Percentiles rank a stretch among this genome's conserved stretches.
These are phyloP conservation scores for Myotis myotis DNA, from an alignment of 2,797 vertebrate species.

Conservation along the genomic window DNA sequence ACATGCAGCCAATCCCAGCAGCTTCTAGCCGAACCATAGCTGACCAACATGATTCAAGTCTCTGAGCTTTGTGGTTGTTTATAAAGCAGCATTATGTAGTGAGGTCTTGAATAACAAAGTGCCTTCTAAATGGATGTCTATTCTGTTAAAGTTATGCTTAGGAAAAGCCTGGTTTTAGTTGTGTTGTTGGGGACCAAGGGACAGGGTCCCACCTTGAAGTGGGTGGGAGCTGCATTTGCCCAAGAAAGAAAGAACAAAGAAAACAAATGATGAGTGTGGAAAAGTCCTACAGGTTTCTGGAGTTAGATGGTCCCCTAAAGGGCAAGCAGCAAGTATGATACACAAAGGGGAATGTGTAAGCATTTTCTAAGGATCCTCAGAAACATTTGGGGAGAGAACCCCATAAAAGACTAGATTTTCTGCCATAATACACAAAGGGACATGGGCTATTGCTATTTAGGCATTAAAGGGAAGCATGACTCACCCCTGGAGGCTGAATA, in stretches of 20 bases:
- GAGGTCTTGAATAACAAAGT: background rate
- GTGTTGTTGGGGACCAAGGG: background rate
- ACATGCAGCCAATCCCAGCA: background rate
- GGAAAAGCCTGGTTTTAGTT: background rate
- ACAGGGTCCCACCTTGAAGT: background rate
- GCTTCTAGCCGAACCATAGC: background rate
- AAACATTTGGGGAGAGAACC: constrained; percentile 41
- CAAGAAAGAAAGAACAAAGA: background rate
- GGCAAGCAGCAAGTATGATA: no score
- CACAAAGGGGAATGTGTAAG: background rate
- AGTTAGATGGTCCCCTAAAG: background rate
- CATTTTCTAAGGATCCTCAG: constrained; percentile 40
- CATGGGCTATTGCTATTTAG: constrained; percentile 63
- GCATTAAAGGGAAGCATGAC: constrained; percentile 76
- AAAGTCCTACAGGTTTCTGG: background rate
- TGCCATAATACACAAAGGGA: constrained; percentile 69
- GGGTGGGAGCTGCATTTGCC: no score
- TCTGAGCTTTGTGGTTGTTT: background rate
- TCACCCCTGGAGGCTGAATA: constrained; percentile 64
- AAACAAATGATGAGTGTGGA: background rate
- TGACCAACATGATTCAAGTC: no score
- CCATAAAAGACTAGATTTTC: constrained; percentile 67
- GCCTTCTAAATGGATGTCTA: background rate
- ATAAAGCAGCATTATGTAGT: background rate
- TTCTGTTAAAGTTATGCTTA: background rate